phyloP scores from a whole-genome alignment of 2,888 invertebrate genomes.

The Calliscelio sp. region DNA sequence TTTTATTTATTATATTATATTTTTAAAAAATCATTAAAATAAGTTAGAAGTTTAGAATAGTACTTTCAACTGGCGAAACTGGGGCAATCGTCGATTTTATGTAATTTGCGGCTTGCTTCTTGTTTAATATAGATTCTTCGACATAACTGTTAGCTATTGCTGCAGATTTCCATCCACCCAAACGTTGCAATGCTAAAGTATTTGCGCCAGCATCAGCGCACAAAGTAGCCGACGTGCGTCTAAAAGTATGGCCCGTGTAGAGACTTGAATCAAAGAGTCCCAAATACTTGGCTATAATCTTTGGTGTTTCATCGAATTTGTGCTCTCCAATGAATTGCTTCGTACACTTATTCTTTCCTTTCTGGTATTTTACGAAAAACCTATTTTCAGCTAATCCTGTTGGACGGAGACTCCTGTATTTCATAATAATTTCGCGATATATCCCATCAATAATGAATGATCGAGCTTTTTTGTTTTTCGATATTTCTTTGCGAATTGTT shows the following conservation, averaged over 20 bases:
- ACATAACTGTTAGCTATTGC: background rate
- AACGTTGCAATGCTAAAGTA: background rate
- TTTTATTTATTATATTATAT: too few relatives aligned
- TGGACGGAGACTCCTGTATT: background rate
- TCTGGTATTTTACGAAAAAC: conserved; percentile 7
- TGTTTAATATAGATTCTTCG: too few relatives aligned
- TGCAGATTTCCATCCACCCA: background rate
- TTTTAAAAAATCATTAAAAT: too few relatives aligned
- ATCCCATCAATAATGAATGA: background rate
- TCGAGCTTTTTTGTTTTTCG: conserved; percentile 3
- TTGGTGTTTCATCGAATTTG: background rate
- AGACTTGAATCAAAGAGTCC: background rate
- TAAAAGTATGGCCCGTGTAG: background rate
- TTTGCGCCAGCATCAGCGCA: background rate
- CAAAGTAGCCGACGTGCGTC: background rate
- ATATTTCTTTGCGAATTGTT: conserved; percentile 3
- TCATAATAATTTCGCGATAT: background rate
- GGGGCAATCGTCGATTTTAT: too few relatives aligned
- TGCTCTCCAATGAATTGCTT: background rate
- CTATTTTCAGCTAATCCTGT: background rate
- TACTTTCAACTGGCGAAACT: too few relatives aligned
- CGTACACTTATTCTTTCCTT: background rate
- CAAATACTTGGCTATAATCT: background rate
- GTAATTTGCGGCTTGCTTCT: too few relatives aligned
- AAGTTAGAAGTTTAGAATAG: too few relatives aligned